Conservation (phyloP, 2,797 vertebrate genomes). For the Austrolebias charrua region DNA sequence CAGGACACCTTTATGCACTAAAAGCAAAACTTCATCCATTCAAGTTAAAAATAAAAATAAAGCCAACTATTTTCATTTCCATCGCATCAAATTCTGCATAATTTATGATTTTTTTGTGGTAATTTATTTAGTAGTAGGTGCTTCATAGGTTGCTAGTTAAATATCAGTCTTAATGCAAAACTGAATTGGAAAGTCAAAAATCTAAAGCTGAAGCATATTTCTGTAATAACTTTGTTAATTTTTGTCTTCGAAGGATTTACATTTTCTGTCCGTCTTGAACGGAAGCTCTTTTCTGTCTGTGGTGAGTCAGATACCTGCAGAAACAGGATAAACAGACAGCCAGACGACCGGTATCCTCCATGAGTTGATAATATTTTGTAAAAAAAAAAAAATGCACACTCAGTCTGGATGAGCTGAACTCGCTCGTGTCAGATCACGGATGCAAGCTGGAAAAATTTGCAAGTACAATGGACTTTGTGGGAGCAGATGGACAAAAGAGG, state of each 20-base stretch:
- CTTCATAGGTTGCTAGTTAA: too few species aligned
- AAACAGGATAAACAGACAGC: slow-evolving; percentile 35
- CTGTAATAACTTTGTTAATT: neutral
- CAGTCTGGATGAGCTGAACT: slow-evolving; percentile 30
- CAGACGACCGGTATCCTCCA: slow-evolving; percentile 29
- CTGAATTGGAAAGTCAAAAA: neutral
- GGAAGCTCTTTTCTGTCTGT: slow-evolving; percentile 15
- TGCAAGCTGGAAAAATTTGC: slow-evolving; percentile 64
- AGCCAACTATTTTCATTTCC: too few species aligned
- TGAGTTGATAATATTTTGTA: slow-evolving; percentile 36
- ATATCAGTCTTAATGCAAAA: neutral
- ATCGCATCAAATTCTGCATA: too few species aligned
- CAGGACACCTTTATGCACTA: slow-evolving; percentile 28
- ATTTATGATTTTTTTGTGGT: too few species aligned
- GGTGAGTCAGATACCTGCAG: slow-evolving; percentile 37
- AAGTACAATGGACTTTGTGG: slow-evolving; percentile 59
- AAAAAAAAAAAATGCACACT: neutral
- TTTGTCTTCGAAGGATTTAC: neutral
- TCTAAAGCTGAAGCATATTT: neutral
- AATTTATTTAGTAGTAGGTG: too few species aligned
- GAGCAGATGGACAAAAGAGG: slow-evolving; percentile 66
- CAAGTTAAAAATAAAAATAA: neutral
- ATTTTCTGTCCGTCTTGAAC: neutral
- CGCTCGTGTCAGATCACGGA: slow-evolving; percentile 39
- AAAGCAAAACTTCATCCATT: slow-evolving; percentile 21